A percentile compares a stretch with the other conserved stretches of the same genome.
phyloP scores from a whole-genome alignment of 2,888 invertebrate genomes.

The Anticlea derivata region DNA sequence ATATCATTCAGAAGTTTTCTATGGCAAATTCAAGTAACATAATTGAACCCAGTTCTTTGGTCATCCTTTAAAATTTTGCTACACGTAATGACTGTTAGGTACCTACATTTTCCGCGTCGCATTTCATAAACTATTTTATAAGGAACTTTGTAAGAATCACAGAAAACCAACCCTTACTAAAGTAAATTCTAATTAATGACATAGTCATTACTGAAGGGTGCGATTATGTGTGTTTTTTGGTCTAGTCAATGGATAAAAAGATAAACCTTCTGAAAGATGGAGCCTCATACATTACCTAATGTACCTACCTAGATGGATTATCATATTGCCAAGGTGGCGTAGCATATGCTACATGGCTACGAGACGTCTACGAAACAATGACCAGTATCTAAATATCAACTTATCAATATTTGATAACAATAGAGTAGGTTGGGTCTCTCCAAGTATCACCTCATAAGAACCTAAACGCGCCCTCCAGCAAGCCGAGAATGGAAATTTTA shows the following conservation, averaged over 20 bases:
- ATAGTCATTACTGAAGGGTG: no score
- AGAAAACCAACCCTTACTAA: no score
- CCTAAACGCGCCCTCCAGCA: conserved; percentile 54
- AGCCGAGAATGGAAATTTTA: conserved; percentile 74
- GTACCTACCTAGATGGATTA: no score
- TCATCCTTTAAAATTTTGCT: no score
- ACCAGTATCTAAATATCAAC: conserved; percentile 5
- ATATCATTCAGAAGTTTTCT: no score
- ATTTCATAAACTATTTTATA: no score
- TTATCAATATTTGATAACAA: conserved; percentile 28
- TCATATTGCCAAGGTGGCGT: conserved; percentile 20
- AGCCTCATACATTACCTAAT: neutral
- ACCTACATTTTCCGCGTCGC: no score
- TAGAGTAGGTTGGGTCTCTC: conserved; percentile 38
- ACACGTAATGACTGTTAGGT: no score
- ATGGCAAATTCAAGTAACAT: no score
- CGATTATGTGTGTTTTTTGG: neutral
- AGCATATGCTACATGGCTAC: conserved; percentile 32
- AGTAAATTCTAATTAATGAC: no score
- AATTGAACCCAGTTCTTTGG: no score
- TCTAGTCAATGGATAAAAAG: neutral
- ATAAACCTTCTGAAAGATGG: neutral
- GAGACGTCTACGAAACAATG: conserved; percentile 21
- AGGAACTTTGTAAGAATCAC: no score
- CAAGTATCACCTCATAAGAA: conserved; percentile 50